These are phyloP conservation scores for Rhagologus leucostigma DNA, from an alignment of 2,113 vertebrate genomes.

Conservation along the genomic window DNA sequence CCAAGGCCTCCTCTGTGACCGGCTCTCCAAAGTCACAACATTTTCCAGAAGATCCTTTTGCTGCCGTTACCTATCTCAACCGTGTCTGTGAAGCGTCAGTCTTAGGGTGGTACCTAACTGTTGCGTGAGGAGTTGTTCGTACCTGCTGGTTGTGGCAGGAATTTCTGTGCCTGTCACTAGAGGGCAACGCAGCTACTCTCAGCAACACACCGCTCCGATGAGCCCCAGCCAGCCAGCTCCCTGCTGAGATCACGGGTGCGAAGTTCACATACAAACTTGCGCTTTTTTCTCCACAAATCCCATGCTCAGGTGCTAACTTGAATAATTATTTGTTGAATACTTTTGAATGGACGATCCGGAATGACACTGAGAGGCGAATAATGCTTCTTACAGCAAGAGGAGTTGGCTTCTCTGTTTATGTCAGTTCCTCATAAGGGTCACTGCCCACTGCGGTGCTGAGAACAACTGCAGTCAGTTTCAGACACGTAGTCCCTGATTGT, in stretches of 20 bases:
- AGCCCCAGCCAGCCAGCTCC: not conserved
- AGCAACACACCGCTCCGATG: rapidly evolving
- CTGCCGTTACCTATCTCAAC: not conserved
- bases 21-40: not conserved
- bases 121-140: rapidly evolving
- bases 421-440: not conserved
- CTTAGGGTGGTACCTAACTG: rapidly evolving
- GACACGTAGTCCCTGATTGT: not conserved
- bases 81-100: rapidly evolving
- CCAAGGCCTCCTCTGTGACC: not conserved
- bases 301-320: not conserved
- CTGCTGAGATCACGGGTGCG: rapidly evolving
- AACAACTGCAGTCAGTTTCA: not conserved
- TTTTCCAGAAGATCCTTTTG: not conserved
- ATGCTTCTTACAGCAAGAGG: not conserved
- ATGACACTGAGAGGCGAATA: not conserved
- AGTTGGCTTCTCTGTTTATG: not conserved
- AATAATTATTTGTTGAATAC: not conserved
- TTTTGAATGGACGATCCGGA: not conserved
- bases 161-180: not conserved
- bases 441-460: not conserved
- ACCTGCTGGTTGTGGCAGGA: not conserved
- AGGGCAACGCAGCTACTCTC: not conserved
- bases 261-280: rapidly evolving
- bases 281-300: not conserved